Evolutionary conservation across 2,888 invertebrate species (phyloP).

Genomic region (Melikaiella ostensackeni): DNA sequence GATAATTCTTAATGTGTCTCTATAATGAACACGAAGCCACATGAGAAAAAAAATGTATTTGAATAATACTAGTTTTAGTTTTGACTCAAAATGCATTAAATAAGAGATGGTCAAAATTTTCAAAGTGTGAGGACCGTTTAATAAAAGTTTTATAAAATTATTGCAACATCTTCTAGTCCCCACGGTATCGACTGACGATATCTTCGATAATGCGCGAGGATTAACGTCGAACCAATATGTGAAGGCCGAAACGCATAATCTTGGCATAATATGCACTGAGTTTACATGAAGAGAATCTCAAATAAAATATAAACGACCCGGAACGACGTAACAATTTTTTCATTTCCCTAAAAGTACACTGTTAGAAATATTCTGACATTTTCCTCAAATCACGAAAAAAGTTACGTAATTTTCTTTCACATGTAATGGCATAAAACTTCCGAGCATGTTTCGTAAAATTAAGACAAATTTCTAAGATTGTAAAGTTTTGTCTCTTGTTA

Average conservation of each 20-base stretch:
- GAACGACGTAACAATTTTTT: not conserved
- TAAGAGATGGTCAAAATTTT: no score
- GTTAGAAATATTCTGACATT: no score
- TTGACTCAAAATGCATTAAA: not conserved
- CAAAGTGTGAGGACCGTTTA: not conserved
- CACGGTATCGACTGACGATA: slow-evolving; percentile 16
- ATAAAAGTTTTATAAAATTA: slow-evolving; percentile 9
- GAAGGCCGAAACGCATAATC: slow-evolving; percentile 30
- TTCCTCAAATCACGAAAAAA: no score
- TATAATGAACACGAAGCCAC: not conserved
- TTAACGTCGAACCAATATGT: slow-evolving; percentile 26
- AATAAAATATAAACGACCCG: slow-evolving; percentile 14
- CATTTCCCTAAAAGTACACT: no score
- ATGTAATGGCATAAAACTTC: no score
- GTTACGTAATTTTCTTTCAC: no score
- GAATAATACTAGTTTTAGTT: not conserved
- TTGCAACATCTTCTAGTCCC: slow-evolving; percentile 25
- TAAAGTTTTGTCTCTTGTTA: no score
- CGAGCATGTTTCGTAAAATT: no score
- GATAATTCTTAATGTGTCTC: slow-evolving; percentile 5
- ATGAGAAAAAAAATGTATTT: not conserved
- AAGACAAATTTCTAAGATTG: no score
- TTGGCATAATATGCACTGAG: not conserved
- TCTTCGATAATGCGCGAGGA: slow-evolving; percentile 8
- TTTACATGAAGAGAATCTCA: slow-evolving; percentile 3